Conservation (phyloP, 2,113 vertebrate species). For the Thalassoma bifasciatum region DNA sequence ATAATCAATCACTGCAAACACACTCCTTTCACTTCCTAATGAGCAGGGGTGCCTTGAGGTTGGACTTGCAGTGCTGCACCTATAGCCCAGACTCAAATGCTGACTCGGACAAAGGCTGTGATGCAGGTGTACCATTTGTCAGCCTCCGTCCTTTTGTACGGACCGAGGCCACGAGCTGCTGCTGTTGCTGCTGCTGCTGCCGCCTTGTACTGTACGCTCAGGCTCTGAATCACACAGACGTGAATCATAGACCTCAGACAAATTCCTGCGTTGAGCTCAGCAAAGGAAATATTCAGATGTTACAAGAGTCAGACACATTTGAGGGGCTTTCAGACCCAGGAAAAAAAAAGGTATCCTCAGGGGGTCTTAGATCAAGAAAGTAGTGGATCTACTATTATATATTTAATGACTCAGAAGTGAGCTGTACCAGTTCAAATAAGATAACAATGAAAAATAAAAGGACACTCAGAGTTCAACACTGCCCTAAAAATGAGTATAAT, state of each 20-base stretch:
- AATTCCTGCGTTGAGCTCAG: slow-evolving; percentile 56
- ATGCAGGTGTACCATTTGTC: slow-evolving; percentile 67
- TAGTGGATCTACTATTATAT: slow-evolving; percentile 16
- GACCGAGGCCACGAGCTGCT: slow-evolving; percentile 35
- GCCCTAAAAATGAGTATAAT: too few species aligned
- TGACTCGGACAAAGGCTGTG: slow-evolving; percentile 58
- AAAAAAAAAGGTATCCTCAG: slow-evolving; percentile 15
- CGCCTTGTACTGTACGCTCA: slow-evolving; percentile 21
- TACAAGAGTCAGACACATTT: slow-evolving; percentile 47
- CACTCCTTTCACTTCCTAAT: slow-evolving; percentile 50
- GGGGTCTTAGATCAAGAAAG: slow-evolving; percentile 46
- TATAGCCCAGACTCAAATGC: slow-evolving; percentile 36
- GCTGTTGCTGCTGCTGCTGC: too few species aligned
- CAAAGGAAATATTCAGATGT: slow-evolving; percentile 48
- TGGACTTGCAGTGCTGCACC: slow-evolving; percentile 30
- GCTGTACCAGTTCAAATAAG: slow-evolving; percentile 46
- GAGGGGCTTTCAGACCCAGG: slow-evolving; percentile 17
- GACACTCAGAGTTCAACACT: slow-evolving; percentile 43
- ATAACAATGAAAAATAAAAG: slow-evolving; percentile 46
- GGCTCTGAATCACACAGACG: slow-evolving; percentile 55
- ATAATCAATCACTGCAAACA: slow-evolving; percentile 55
- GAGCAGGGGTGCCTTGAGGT: slow-evolving; percentile 18
- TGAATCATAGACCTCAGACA: slow-evolving; percentile 68
- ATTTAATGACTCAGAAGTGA: slow-evolving; percentile 59
- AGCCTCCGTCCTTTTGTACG: slow-evolving; percentile 51